A percentile compares a stretch with the other conserved stretches of the same genome.
phyloP scores from a whole-genome alignment of 2,888 invertebrate genomes.

The Nephrotoma flavescens region DNA sequence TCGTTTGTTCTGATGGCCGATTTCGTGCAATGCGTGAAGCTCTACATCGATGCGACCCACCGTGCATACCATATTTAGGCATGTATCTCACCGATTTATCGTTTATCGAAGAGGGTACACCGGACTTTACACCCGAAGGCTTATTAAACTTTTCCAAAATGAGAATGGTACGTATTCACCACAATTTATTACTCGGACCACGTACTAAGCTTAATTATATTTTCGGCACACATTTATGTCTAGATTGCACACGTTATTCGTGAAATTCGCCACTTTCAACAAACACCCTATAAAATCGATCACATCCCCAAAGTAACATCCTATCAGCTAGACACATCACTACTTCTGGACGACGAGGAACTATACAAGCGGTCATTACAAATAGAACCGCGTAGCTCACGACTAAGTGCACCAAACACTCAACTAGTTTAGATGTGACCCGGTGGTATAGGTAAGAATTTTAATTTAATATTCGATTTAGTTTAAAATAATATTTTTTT shows the following conservation, averaged over 20 bases:
- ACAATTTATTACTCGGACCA: background rate
- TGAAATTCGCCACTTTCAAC: constrained; percentile 81
- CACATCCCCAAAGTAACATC: constrained; percentile 59
- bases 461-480: background rate
- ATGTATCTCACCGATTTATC: constrained; percentile 83
- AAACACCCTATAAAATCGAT: constrained; percentile 83
- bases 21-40: constrained; percentile 78
- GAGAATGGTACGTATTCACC: constrained; percentile 62
- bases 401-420: constrained; percentile 17
- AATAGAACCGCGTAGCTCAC: constrained; percentile 56
- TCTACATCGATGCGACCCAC: constrained; percentile 77
- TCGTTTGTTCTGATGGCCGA: constrained; percentile 78
- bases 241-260: constrained; percentile 86
- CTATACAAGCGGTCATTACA: constrained; percentile 68
- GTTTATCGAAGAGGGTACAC: constrained; percentile 86
- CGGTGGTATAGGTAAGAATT: background rate
- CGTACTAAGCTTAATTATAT: constrained; percentile 2
- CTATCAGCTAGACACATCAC: constrained; percentile 64
- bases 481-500: background rate
- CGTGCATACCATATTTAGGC: constrained; percentile 75
- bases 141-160: constrained; percentile 87
- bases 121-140: constrained; percentile 77
- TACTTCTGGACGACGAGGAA: constrained; percentile 64
- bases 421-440: constrained; percentile 12
- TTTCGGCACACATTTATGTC: constrained; percentile 14